A percentile compares a stretch with the other conserved stretches of the same genome.
Conservation (phyloP, 2,888 invertebrate genomes). For the Pseudococcus viburni region DNA sequence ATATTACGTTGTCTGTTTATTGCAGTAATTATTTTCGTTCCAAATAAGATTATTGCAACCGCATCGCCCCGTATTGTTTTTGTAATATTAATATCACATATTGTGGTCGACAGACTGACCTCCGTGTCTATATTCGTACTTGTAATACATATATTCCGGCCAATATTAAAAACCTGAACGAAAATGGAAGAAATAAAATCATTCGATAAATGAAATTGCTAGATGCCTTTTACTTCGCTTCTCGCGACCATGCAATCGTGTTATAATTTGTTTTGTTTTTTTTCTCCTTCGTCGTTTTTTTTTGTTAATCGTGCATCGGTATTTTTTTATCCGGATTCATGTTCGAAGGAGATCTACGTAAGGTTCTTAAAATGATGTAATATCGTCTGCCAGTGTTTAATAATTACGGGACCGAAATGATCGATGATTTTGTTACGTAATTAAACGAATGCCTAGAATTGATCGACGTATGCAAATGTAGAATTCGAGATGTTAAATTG, state of each 20-base stretch:
- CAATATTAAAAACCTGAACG: not conserved
- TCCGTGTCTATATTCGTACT: conserved; percentile 47
- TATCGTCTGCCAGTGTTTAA: not conserved
- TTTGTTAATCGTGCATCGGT: not conserved
- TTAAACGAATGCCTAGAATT: not conserved
- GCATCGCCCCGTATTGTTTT: conserved; percentile 41
- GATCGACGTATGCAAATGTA: not conserved
- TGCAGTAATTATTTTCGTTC: conserved; percentile 54
- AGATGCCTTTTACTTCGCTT: not conserved
- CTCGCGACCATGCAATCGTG: not conserved
- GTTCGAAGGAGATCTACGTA: not conserved
- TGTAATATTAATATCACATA: conserved; percentile 55
- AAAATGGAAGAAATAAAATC: conserved; percentile 29
- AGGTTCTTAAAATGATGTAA: not conserved
- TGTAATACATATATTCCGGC: conserved; percentile 1
- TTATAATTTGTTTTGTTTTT: conserved; percentile 35
- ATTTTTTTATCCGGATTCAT: not conserved
- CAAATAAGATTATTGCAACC: conserved; percentile 50
- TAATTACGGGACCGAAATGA: not conserved
- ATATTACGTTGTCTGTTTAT: conserved; percentile 38
- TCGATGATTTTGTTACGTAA: not conserved
- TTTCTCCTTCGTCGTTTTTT: not conserved
- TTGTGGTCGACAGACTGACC: conserved; percentile 35
- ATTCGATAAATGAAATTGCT: conserved; percentile 12
- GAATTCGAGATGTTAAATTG: not conserved